Evolutionary conservation across 2,113 vertebrate species (phyloP).

Genomic region (Cyphomyrus plagiostoma): DNA sequence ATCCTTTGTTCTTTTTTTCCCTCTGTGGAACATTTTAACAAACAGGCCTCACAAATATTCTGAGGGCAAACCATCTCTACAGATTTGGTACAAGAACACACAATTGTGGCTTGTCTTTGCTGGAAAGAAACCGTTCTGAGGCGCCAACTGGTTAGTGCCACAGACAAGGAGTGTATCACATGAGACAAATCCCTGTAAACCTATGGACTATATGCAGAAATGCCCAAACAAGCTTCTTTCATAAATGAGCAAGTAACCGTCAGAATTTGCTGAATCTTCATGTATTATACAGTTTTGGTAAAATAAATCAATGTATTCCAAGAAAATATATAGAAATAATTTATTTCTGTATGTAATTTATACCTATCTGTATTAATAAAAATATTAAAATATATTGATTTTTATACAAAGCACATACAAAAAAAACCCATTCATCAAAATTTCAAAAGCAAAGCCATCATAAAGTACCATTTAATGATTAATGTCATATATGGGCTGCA

Average conservation of each 20-base stretch:
- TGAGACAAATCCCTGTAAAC: not conserved
- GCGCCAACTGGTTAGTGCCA: not conserved
- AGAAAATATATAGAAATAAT: not conserved
- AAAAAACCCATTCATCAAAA: not conserved
- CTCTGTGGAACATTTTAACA: slow-evolving; percentile 8
- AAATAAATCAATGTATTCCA: not conserved
- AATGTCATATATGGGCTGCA: slow-evolving; percentile 15
- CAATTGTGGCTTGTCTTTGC: slow-evolving; percentile 9
- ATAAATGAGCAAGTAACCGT: not conserved
- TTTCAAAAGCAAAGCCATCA: not conserved
- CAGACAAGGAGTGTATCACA: not conserved
- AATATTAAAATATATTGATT: not conserved
- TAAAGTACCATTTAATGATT: slow-evolving; percentile 14
- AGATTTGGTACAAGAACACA: not conserved
- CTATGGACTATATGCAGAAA: not conserved
- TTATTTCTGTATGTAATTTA: not conserved
- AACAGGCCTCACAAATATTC: slow-evolving; percentile 7
- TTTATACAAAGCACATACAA: not conserved
- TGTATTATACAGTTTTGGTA: not conserved
- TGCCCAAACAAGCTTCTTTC: not conserved
- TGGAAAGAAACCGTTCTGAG: not conserved
- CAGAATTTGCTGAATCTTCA: not conserved
- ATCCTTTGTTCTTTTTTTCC: slow-evolving; percentile 18
- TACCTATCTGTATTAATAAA: not conserved
- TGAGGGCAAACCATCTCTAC: not conserved